A percentile compares a stretch with the other conserved stretches of the same genome.
phyloP scores from a whole-genome alignment of 2,113 vertebrate species.

The cat (Felis catus) region DNA sequence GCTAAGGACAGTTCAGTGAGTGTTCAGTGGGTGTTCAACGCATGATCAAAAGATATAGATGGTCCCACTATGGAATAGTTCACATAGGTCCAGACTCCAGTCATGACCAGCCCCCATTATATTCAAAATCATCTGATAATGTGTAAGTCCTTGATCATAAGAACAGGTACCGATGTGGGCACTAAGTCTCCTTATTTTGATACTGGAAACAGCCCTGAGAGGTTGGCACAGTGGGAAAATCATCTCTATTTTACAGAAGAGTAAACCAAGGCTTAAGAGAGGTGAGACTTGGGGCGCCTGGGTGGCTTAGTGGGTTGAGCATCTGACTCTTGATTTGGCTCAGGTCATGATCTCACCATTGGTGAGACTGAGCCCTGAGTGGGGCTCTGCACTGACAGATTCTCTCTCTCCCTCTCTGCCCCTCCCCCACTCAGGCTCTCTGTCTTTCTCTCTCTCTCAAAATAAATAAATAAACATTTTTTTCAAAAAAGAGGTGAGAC shows the following conservation, averaged over 20 bases:
- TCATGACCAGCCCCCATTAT: neutral
- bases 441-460: no score
- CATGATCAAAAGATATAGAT: neutral
- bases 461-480: no score
- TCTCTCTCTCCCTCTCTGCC: no score
- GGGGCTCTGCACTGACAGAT: no score
- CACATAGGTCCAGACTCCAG: neutral
- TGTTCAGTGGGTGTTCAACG: neutral
- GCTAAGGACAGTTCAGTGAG: neutral
- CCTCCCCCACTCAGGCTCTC: no score
- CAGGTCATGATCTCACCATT: no score
- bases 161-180: neutral
- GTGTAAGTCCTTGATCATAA: neutral
- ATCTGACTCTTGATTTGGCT: no score
- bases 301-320: no score
- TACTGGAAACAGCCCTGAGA: neutral
- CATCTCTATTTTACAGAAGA: neutral
- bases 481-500: no score
- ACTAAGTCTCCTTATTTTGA: neutral
- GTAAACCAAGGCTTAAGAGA: neutral
- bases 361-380: no score
- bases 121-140: constrained; percentile 15
- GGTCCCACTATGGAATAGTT: neutral
- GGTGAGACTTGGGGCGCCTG: neutral
- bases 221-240: neutral